Percentiles rank a stretch among this genome's conserved stretches.
phyloP scores from a whole-genome alignment of 1,140 invertebrate genomes.

The Drosophila grimshawi region DNA sequence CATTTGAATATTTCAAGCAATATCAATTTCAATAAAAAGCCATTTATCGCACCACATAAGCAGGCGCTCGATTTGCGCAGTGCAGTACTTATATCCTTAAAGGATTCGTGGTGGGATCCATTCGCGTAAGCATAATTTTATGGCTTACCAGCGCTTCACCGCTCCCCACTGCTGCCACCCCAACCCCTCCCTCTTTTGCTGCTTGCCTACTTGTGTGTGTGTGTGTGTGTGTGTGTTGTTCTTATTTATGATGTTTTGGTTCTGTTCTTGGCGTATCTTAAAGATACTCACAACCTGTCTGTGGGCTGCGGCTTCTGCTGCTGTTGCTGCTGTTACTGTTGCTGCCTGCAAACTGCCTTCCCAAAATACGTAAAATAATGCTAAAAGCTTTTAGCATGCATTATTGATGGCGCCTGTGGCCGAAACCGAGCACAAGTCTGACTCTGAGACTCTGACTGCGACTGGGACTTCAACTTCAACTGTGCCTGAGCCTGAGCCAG shows the following conservation, averaged over 20 bases:
- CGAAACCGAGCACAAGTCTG: conserved; percentile 15
- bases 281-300: conserved; percentile 58
- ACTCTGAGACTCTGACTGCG: not conserved
- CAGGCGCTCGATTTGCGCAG: conserved; percentile 15
- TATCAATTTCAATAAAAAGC: conserved; percentile 84
- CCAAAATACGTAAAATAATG: conserved; percentile 81
- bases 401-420: conserved; percentile 78
- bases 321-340: conserved; percentile 29
- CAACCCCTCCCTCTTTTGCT: not conserved
- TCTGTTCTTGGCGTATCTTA: conserved; percentile 57
- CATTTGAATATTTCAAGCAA: conserved; percentile 80
- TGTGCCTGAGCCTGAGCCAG: not conserved
- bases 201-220: not conserved
- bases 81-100: conserved; percentile 52
- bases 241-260: conserved; percentile 75
- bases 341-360: conserved; percentile 36
- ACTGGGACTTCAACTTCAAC: not conserved
- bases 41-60: conserved; percentile 84
- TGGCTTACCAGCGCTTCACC: conserved; percentile 50
- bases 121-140: conserved; percentile 82
- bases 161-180: not conserved
- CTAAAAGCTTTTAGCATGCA: conserved; percentile 84
- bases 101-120: conserved; percentile 45
- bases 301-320: conserved; percentile 28
- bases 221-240: not conserved